Evolutionary conservation across 92 coral and sea anemone genomes (phyloP).

Genomic region (Galaxea fascicularis): DNA sequence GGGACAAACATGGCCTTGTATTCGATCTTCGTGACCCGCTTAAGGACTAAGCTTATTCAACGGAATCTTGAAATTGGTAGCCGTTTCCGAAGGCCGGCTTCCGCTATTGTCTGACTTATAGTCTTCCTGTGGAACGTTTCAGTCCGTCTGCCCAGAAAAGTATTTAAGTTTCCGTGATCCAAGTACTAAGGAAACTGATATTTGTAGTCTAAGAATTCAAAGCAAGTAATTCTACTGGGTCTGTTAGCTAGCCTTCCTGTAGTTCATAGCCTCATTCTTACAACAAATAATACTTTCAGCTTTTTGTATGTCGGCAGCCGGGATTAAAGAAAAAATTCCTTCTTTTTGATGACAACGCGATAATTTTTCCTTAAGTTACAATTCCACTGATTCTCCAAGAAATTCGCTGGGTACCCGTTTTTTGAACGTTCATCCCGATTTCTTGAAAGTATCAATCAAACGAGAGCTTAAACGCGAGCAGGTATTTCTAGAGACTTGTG

Average conservation of each 20-base stretch:
- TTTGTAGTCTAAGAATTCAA: not conserved
- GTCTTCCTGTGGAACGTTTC: constrained; percentile 19
- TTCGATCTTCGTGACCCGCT: not conserved
- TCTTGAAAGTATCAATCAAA: too few species aligned
- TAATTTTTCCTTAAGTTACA: not conserved
- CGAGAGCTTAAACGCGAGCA: too few species aligned
- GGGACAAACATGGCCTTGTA: not conserved
- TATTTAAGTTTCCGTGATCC: not conserved
- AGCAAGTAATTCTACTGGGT: not conserved
- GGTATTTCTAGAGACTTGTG: too few species aligned
- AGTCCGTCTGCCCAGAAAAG: not conserved
- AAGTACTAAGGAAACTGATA: constrained; percentile 4
- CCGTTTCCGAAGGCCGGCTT: constrained; percentile 8
- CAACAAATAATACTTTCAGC: not conserved
- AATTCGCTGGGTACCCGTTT: not conserved
- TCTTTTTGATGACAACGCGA: not conserved
- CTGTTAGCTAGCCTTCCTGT: not conserved
- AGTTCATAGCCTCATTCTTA: not conserved
- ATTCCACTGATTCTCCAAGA: not conserved
- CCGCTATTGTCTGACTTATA: not conserved
- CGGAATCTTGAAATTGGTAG: not conserved
- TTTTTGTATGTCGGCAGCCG: not conserved
- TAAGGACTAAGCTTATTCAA: not conserved
- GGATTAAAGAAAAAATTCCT: not conserved
- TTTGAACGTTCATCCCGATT: too few species aligned